Base-by-base conservation (phyloP, 2,797 vertebrate species). In the Apogon hyalosoma region DNA sequence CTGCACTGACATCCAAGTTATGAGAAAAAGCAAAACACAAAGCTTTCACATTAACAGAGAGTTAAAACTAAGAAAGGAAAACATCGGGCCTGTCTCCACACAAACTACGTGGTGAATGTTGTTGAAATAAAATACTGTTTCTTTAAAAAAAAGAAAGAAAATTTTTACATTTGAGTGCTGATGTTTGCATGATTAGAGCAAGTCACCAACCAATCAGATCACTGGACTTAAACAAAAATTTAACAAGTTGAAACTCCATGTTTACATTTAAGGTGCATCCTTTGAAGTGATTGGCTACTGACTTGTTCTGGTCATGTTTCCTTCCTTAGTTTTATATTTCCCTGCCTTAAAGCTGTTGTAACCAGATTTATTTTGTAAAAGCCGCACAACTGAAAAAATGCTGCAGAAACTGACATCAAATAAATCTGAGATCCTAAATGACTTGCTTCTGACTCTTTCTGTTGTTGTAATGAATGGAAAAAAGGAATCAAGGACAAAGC, bases 321-420 rank as follows among this genome's bases (percentile, higher is more conserved):
- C 49, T 38, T 81, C 75, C 50, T 73, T 77, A 60, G 69, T 86
- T 89, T 86, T 71, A 12, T 38, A 58, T 75, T 73, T 55, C 51
- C 46, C 57, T 45, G 36, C 51, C 80, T 82, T 68, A 21, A 63
- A 58, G 15, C 63, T 61, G 63, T 55, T 67, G 72, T 71, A 75
- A 87, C 82, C 88, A 87, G 87, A 85, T 90, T 88, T 86, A 72
- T 82, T 90, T 82, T 79, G 43, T 56, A 19, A 51, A 79, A 33
- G 53, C 28, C 33, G 72, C 33, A 68, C 19, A 0, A 58, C 49
- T 46, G 31, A 69, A 83, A 83, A 63, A 74, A 73, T 81, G 69
- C 75, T 80, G 49, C 74, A 42, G 53, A 2, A 61, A 73, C 62
- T 82, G 18, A 68, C 55, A 72, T 76, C 58, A 77, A 80, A 83